Conservation (phyloP, 2,888 invertebrate species). For the Phortica magna region DNA sequence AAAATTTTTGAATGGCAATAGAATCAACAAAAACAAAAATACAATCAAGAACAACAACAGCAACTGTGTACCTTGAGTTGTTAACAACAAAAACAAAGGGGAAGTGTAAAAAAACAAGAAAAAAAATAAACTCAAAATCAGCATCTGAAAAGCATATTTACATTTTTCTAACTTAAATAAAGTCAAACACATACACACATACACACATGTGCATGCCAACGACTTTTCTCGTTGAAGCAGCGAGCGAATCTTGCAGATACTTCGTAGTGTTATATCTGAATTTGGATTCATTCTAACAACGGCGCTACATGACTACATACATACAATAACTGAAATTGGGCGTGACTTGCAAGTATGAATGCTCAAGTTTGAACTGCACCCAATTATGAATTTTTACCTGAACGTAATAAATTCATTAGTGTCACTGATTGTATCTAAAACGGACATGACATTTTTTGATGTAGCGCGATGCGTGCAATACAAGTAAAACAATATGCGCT, state of each 20-base stretch:
- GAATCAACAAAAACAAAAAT: constrained; percentile 3
- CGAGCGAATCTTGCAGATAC: constrained; percentile 15
- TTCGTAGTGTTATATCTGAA: not conserved
- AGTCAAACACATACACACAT: not conserved
- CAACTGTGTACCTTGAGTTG: constrained; percentile 27
- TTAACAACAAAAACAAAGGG: constrained; percentile 11
- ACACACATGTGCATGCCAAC: not conserved
- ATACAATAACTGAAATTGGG: not conserved
- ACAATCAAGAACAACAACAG: constrained; percentile 23
- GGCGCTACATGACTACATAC: too few species aligned
- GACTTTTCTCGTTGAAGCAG: not conserved
- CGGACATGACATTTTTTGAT: not conserved
- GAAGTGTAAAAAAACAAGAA: constrained; percentile 6
- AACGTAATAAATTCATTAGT: constrained; percentile 27
- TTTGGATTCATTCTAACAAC: too few species aligned
- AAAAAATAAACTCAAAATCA: constrained; percentile 21
- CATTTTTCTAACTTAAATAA: constrained; percentile 22
- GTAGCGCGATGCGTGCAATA: not conserved
- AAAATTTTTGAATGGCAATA: constrained; percentile 32
- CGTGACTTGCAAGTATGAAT: constrained; percentile 4
- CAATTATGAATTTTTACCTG: not conserved
- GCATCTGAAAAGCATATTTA: constrained; percentile 20
- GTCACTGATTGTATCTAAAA: constrained; percentile 2
- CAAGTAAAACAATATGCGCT: not conserved
- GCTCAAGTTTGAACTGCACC: constrained; percentile 10